Percentiles rank a stretch among this genome's conserved stretches.
phyloP scores from a whole-genome alignment of 1,140 invertebrate species.

The Colletes latitarsis region DNA sequence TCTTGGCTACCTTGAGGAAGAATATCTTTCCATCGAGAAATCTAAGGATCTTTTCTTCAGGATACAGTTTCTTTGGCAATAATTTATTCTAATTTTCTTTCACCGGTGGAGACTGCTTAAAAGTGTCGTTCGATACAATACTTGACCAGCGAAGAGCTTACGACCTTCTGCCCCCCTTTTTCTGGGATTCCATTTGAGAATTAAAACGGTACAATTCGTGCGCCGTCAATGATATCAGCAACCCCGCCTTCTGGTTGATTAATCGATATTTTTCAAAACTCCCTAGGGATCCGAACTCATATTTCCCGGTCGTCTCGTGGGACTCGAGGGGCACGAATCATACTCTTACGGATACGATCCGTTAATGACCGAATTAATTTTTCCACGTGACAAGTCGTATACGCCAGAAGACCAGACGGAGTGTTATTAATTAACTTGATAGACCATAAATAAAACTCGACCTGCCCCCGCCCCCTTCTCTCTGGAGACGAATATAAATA shows the following conservation, averaged over 20 bases:
- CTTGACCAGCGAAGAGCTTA: no score
- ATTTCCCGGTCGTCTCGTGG: slow-evolving; percentile 57
- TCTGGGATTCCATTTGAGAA: background rate
- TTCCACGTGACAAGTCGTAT: slow-evolving; percentile 60
- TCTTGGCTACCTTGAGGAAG: no score
- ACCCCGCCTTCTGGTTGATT: slow-evolving; percentile 55
- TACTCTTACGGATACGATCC: slow-evolving; percentile 67
- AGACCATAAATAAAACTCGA: slow-evolving; percentile 77
- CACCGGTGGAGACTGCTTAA: no score
- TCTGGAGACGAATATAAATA: slow-evolving; percentile 80
- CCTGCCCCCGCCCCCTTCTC: slow-evolving; percentile 60
- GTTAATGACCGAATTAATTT: slow-evolving; percentile 75
- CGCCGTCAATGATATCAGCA: background rate
- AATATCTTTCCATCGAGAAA: no score
- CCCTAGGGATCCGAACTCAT: slow-evolving; percentile 57
- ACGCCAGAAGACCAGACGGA: slow-evolving; percentile 53
- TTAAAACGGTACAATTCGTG: background rate
- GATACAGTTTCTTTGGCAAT: no score
- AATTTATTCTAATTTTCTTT: no score
- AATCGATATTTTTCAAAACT: slow-evolving; percentile 63
- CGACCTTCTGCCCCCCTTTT: no score
- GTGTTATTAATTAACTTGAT: slow-evolving; percentile 79
- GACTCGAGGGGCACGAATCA: slow-evolving; percentile 54
- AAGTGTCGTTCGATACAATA: no score
- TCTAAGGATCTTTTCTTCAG: no score